These are phyloP conservation scores for Oreotrochilus melanogaster DNA, from an alignment of 2,113 vertebrate species.

Conservation along the genomic window DNA sequence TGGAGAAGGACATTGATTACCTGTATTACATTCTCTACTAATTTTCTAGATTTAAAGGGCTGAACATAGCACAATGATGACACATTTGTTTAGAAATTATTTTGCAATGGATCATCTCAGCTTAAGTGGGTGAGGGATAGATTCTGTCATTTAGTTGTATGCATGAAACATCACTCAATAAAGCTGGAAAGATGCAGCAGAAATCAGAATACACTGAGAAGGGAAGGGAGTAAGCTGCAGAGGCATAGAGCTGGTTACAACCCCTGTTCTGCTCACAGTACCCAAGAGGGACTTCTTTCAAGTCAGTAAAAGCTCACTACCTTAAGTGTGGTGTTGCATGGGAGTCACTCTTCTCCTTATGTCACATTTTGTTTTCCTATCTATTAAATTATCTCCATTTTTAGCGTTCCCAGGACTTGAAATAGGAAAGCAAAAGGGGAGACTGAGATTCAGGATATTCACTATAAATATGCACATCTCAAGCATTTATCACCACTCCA, in stretches of 20 bases:
- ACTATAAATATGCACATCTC: background rate
- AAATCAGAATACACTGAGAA: background rate
- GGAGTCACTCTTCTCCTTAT: background rate
- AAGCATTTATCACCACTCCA: background rate
- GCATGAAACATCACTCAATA: background rate
- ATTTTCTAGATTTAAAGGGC: background rate
- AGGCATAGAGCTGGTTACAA: background rate
- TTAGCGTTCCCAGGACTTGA: background rate
- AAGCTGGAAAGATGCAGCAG: background rate
- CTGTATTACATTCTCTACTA: background rate
- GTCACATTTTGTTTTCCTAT: background rate
- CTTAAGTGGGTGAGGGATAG: background rate
- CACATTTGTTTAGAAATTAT: background rate
- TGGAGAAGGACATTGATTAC: background rate
- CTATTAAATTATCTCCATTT: background rate
- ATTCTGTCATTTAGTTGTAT: background rate
- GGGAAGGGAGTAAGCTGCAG: background rate
- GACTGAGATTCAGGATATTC: background rate
- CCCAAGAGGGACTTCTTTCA: background rate
- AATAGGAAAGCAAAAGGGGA: background rate
- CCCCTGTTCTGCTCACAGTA: background rate
- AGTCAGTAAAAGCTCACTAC: background rate
- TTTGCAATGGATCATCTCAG: background rate
- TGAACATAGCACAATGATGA: background rate
- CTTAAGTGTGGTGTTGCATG: fast-evolving